Base-by-base conservation (phyloP, 2,797 vertebrate genomes). In the Sebastes baramenuke region DNA sequence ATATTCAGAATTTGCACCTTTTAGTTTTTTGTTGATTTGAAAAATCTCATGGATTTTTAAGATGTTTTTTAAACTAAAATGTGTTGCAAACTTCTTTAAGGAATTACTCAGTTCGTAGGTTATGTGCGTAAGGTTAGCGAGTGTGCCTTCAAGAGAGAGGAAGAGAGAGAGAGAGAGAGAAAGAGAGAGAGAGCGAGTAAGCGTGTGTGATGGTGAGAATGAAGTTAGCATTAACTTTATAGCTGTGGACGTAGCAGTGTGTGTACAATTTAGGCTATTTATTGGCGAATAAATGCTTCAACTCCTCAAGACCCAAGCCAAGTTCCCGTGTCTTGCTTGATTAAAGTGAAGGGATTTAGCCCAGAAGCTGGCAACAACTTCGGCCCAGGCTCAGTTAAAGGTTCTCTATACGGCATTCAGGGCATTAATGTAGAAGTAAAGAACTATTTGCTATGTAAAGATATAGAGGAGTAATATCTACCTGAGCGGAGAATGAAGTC, bases 141-240 rank as follows among this genome's bases (percentile, higher is more conserved):
- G 14, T 1, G 38, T 42, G 38, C 38, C 13, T 42, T 42, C 38
- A 42, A 42, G 38, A 42, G 5, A 34, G 32, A 10, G 32, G 8
- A 0, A 4, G 10, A 25, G 25, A 1, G 38, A 42, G 5, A 42
- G 38, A 42, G 5, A 11, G 34, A 4, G 10, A 5, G 36, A 0
- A 9, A 0, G 14, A 16, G 38, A 42, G 38, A 42, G 36, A 42
- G 36, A 18, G 16, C 7, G 14, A 46, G 16, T 46, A 46, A 46
- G 42, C 3, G 16, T 46, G 42, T 46, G 42, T 46, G 42, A 46
- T 46, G 42, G 16, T 46, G 42, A 46, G 7, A 46, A 46, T 52
- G 49, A 52, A n/a, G 20, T 52, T n/a, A 52, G 49, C 49, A 52
- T 8, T 52, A n/a, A 52, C 8, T 20, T 52, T 52, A n/a, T 52